Conservation (phyloP, 2,113 vertebrate genomes). For the Callithrix jacchus region DNA sequence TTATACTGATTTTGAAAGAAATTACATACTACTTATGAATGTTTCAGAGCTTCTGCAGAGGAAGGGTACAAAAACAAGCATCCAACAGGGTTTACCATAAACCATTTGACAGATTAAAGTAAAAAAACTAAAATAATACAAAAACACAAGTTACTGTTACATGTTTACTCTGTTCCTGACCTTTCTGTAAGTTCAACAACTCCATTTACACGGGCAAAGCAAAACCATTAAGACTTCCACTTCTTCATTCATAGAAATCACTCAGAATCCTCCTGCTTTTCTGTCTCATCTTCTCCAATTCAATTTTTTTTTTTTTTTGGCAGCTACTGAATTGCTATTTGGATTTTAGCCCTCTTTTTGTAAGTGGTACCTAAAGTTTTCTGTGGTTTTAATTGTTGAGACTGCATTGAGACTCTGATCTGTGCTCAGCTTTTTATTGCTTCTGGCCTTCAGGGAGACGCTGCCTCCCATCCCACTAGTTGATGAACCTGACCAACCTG, state of each 20-base stretch:
- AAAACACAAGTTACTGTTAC: neutral
- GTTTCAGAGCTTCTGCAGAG: neutral
- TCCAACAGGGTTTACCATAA: neutral
- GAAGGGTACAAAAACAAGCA: neutral
- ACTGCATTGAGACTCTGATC: neutral
- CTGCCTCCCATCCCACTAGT: neutral
- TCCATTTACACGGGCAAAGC: neutral
- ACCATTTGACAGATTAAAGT: neutral
- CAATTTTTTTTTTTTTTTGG: neutral
- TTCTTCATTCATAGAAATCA: neutral
- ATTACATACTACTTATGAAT: neutral
- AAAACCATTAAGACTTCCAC: neutral
- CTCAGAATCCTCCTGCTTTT: neutral
- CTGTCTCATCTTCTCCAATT: neutral
- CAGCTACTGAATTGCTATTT: neutral
- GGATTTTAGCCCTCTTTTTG: neutral
- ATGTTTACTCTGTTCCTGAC: neutral
- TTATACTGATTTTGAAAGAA: neutral
- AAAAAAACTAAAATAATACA: neutral
- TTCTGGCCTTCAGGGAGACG: neutral
- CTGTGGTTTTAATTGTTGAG: neutral
- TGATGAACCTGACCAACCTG: neutral
- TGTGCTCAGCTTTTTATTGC: neutral
- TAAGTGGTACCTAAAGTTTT: neutral
- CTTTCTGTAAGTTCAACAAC: neutral